Base-by-base conservation (phyloP, 1,140 invertebrate species). In the Ericerus pela region DNA sequence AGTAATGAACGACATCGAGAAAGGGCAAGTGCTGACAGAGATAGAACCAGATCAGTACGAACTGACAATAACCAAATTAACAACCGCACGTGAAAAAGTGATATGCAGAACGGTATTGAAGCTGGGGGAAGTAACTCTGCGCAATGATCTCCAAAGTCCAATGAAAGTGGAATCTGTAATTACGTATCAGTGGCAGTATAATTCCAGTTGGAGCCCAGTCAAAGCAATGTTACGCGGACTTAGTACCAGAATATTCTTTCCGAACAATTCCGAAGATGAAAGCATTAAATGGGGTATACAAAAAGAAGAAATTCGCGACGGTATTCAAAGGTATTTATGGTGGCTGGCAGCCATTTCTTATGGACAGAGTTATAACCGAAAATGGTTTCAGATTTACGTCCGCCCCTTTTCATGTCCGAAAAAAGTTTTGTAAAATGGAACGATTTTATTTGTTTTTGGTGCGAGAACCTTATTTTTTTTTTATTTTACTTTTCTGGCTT, bases 11-110 rank as follows among this genome's bases (percentile, higher is more conserved):
- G 76, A 76, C 31, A 74, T 75, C 1, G 56, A 24, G 20, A 3
- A 59, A 10, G 85, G 85, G 1, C 81, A 89, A 63, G 73, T 88
- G 27, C 68, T 89, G 1, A 75, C 86, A 0, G 85, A 88, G 68
- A 79, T 78, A 0, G 84, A 88, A 67, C 84, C 85, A 5, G 73
- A 78, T 16, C 73, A 72, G 53, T 89, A 89, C 64, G 81, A 85
- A 64, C 64, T 89, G 58, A 77, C 71, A 31, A 68, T 73, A 31
- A 75, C 85, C 1, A 78, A 77, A 57, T 72, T 84, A 51, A 78
- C 80, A 59, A 66, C 72, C 53, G 64, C 66, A 47, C 78, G 78
- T 38, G 73, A 73, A 56, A 73, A 73, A 20, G 68, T 75, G 2
- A 47, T 22, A 8, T 5, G 20, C 10, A 74, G 73, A 27, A 72